A percentile compares a stretch with the other conserved stretches of the same genome.
These are phyloP conservation scores for Lateolabrax maculatus DNA, from an alignment of 2,797 vertebrate genomes.

Conservation along the genomic window DNA sequence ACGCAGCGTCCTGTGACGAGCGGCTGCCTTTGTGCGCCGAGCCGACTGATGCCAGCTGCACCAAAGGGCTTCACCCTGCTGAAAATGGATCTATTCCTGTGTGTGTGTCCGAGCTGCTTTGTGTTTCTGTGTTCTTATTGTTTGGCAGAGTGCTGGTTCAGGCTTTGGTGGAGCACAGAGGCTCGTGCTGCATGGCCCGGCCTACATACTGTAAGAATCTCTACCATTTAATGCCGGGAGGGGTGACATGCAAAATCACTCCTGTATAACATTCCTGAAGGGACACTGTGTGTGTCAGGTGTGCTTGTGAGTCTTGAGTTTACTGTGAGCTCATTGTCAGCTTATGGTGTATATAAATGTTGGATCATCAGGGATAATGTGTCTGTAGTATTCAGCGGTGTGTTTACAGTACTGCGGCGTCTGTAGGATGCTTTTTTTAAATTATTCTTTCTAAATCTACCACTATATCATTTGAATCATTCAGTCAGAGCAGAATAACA, in stretches of 20 bases:
- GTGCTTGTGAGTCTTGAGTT: background rate
- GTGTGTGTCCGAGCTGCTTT: background rate
- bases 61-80: background rate
- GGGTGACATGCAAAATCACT: constrained; percentile 2
- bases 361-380: constrained; percentile 11
- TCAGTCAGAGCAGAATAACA: background rate
- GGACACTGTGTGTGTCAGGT: constrained; percentile 12
- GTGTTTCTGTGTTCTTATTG: constrained; percentile 15
- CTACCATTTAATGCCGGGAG: constrained; percentile 28
- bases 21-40: constrained; percentile 10
- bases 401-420: constrained; percentile 27
- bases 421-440: background rate
- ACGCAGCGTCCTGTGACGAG: background rate
- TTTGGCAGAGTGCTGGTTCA: constrained; percentile 8
- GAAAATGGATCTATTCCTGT: background rate
- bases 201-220: constrained; percentile 46
- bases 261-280: constrained; percentile 28
- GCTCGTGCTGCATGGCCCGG: constrained; percentile 50
- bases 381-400: background rate
- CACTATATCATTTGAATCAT: background rate
- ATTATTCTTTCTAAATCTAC: background rate
- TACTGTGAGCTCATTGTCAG: background rate
- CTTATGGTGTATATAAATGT: background rate
- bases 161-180: constrained; percentile 18
- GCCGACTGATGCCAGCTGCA: background rate